Percentiles rank a stretch among this genome's conserved stretches.
Conservation (phyloP, 2,888 invertebrate species). For the Scaptomyza tumidula region DNA sequence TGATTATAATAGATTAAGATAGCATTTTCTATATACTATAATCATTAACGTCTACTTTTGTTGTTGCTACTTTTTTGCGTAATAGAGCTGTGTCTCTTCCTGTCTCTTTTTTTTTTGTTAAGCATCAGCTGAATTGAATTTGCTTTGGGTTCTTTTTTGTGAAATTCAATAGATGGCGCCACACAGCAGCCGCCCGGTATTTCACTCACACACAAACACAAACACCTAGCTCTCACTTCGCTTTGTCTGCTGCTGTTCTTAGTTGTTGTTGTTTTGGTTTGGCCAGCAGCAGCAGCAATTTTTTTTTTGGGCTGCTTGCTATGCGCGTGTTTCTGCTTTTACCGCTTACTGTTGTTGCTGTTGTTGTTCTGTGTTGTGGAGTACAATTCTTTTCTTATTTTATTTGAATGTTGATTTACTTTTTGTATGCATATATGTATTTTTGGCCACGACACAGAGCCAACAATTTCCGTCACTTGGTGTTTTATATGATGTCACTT, state of each 20-base stretch:
- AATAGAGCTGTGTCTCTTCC: constrained; percentile 14
- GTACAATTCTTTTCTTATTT: constrained; percentile 46
- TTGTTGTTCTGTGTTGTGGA: constrained; percentile 34
- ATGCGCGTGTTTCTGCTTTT: constrained; percentile 43
- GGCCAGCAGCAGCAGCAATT: constrained; percentile 33
- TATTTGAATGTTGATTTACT: constrained; percentile 22
- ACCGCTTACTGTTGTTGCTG: constrained; percentile 42
- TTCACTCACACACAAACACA: constrained; percentile 1
- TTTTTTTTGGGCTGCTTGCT: constrained; percentile 24
- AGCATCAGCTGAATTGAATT: background rate
- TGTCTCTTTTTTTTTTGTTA: background rate
- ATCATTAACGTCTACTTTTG: background rate
- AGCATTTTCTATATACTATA: constrained; percentile 4
- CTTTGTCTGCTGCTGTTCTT: constrained; percentile 17
- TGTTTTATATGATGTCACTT: constrained; percentile 65
- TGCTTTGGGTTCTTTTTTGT: constrained; percentile 1
- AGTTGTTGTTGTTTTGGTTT: constrained; percentile 34
- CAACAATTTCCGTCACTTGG: constrained; percentile 63
- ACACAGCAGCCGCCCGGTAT: constrained; percentile 58
- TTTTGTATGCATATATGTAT: constrained; percentile 60
- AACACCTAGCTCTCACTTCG: constrained; percentile 26
- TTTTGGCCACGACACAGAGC: constrained; percentile 63
- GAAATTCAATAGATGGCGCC: constrained; percentile 49
- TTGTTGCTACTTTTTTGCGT: constrained; percentile 13
- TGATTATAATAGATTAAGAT: constrained; percentile 36